Evolutionary conservation across 2,888 invertebrate genomes (phyloP).

Genomic region (Iphiclides podalirius): DNA sequence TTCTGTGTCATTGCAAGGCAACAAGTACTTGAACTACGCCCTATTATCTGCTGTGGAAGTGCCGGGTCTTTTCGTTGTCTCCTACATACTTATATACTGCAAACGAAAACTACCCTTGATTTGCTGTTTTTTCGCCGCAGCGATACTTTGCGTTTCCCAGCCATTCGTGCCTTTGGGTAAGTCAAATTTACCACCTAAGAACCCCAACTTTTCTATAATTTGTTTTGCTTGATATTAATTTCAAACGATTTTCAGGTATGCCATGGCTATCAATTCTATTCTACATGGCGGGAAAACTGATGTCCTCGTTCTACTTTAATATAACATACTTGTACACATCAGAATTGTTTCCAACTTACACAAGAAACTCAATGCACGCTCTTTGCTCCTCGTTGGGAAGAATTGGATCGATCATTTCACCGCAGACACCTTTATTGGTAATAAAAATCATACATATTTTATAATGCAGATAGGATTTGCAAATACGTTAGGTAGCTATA

Average conservation of each 20-base stretch:
- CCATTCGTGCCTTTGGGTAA: conserved; percentile 80
- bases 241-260: conserved; percentile 51
- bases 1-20: conserved; percentile 85
- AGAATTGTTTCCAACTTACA: conserved; percentile 84
- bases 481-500: no score
- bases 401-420: conserved; percentile 82
- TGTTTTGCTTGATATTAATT: no score
- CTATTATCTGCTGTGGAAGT: conserved; percentile 77
- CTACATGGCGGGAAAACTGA: conserved; percentile 82
- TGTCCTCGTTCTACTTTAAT: conserved; percentile 81
- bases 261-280: conserved; percentile 70
- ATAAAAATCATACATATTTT: conserved; percentile 21
- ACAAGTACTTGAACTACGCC: conserved; percentile 88
- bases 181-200: no score
- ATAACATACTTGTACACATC: conserved; percentile 83
- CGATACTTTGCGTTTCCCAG: conserved; percentile 79
- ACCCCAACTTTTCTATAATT: neutral
- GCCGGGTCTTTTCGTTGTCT: conserved; percentile 78
- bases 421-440: conserved; percentile 84
- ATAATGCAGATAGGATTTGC: no score
- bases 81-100: conserved; percentile 73
- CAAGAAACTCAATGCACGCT: conserved; percentile 83
- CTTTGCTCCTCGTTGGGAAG: conserved; percentile 83
- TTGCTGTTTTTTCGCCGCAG: conserved; percentile 76
- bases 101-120: conserved; percentile 80